A percentile compares a stretch with the other conserved stretches of the same genome.
Conservation (phyloP, 2,113 vertebrate species). For the Leptosomus discolor region DNA sequence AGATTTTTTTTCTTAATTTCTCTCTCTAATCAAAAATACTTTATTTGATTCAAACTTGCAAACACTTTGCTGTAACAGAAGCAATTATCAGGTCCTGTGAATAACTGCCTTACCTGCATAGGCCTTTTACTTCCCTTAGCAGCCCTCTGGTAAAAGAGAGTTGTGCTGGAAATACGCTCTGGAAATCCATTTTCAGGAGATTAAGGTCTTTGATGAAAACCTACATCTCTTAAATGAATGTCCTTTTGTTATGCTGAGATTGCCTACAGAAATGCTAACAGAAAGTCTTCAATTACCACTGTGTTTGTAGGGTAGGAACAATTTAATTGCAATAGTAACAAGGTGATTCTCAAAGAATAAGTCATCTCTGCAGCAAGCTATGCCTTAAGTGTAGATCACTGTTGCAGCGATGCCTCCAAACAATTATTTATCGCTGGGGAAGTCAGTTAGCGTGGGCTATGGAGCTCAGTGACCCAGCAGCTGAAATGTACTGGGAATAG, state of each 20-base stretch:
- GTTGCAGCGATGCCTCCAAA: background rate
- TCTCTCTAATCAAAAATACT: background rate
- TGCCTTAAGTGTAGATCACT: background rate
- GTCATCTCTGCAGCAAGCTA: background rate
- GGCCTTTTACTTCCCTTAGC: background rate
- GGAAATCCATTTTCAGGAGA: conserved; percentile 9
- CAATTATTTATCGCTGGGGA: background rate
- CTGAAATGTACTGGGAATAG: background rate
- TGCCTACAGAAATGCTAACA: background rate
- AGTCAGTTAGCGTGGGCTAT: background rate
- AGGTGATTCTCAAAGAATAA: conserved; percentile 25
- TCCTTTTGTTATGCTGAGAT: background rate
- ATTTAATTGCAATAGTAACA: conserved; percentile 30
- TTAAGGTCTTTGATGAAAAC: background rate
- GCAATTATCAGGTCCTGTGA: background rate
- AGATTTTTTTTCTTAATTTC: background rate
- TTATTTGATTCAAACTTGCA: background rate
- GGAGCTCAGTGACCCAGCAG: background rate
- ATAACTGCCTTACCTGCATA: background rate
- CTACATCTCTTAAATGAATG: background rate
- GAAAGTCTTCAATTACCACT: background rate
- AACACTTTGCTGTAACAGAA: background rate
- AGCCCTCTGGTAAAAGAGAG: background rate
- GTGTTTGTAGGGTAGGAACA: conserved; percentile 2
- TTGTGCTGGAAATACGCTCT: background rate